Base-by-base conservation (phyloP, 2,797 vertebrate species). In the Xyrichtys novacula region DNA sequence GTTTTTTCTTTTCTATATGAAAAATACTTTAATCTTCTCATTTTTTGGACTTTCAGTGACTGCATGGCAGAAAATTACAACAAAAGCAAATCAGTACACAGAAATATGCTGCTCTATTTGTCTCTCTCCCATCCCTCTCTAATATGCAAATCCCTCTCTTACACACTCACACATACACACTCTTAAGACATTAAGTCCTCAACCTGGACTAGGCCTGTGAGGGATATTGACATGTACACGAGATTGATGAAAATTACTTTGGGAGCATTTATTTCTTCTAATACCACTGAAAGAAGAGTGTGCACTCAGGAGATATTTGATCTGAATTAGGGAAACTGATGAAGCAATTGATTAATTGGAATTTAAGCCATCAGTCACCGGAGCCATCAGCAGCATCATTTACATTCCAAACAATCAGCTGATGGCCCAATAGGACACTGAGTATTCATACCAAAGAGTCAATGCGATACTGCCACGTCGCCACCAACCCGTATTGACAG, bases 271-370 rank as follows among this genome's bases (percentile, higher is more conserved):
- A 94, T 96, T 96, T 97, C 93, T 95, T 89, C 93, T 95, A 96
- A 96, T 94, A 96, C 90, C 87, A 89, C 85, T 90, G 83, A 94
- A 95, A 94, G 94, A 96, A 91, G 89, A 92, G 83, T 92, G 93
- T 92, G 94, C 94, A 93, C 95, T 96, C 94, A 91, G 92, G 94
- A 96, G 96, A 97, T 95, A 97, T 95, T 96, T 98, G 95, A 97
- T 97, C 96, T 96, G 96, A 97, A 97, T 97, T 96, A 97, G 95
- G 94, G 94, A 95, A 98, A 97, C 94, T 89, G 87, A 97, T 96
- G 95, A 97, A 97, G 94, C 95, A 96, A 97, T 95, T 97, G 97
- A 98, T 97, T 97, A 96, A 98, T 96, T 96, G 96, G 95, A 97
- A 98, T 96, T 96, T 93, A 97, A 97, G 95, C 96, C 96, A 97